These are phyloP conservation scores for Bradypodion pumilum DNA, from an alignment of 2,797 vertebrate species.

Conservation along the genomic window DNA sequence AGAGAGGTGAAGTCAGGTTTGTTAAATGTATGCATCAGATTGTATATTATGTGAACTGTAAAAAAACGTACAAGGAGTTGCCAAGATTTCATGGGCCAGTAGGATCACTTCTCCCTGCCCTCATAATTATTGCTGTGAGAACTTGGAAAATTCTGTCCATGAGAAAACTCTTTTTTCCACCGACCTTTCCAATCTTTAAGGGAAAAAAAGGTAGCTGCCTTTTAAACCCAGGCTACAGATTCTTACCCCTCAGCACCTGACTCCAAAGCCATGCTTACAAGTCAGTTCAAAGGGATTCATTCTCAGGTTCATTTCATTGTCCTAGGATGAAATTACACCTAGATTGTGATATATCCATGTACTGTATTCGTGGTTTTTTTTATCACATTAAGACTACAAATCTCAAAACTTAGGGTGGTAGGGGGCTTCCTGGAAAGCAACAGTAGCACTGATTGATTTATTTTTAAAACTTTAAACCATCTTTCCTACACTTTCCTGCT, in stretches of 20 bases:
- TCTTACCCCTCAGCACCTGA: constrained; percentile 41
- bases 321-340: not conserved
- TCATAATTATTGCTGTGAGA: constrained; percentile 66
- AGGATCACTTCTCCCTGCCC: constrained; percentile 52
- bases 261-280: fast-evolving
- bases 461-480: not conserved
- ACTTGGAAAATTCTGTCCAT: constrained; percentile 60
- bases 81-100: constrained; percentile 65
- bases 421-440: not conserved
- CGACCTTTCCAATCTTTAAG: constrained; percentile 60
- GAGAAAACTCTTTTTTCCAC: constrained; percentile 54
- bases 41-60: constrained; percentile 66
- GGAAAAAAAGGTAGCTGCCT: constrained; percentile 50
- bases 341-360: not conserved
- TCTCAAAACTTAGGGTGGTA: not conserved
- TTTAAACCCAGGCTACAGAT: constrained; percentile 45
- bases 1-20: constrained; percentile 32
- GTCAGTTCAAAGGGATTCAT: not conserved
- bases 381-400: not conserved
- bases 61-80: constrained; percentile 58
- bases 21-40: constrained; percentile 48
- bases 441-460: not conserved
- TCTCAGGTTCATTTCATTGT: not conserved
- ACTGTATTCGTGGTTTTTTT: too few relatives aligned
- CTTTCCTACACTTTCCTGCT: not conserved